These are phyloP conservation scores for Strigamia crassipes DNA, from an alignment of 2,888 invertebrate species.

Conservation along the genomic window DNA sequence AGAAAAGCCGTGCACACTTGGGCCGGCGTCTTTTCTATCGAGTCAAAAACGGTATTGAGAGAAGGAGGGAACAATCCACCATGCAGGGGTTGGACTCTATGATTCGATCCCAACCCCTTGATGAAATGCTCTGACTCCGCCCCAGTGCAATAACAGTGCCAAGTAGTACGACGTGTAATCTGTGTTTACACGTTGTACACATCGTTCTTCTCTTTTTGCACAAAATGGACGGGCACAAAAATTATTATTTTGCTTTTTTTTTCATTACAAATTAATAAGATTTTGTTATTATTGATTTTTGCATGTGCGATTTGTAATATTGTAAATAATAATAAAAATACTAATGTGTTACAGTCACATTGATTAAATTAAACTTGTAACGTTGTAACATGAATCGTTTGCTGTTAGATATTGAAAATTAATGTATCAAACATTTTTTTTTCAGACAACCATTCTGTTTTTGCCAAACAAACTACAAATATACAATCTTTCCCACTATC, in stretches of 20 bases:
- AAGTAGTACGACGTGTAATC: neutral
- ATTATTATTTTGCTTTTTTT: no score
- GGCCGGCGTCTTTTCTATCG: constrained; percentile 38
- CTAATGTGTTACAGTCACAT: no score
- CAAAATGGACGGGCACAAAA: neutral
- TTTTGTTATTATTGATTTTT: no score
- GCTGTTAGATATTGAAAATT: no score
- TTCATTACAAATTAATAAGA: no score
- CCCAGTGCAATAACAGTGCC: neutral
- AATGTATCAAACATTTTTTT: no score
- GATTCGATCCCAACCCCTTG: constrained; percentile 27
- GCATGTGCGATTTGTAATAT: no score
- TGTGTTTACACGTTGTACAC: neutral
- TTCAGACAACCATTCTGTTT: neutral
- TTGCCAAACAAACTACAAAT: neutral
- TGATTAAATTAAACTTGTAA: no score
- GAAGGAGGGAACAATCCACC: constrained; percentile 35
- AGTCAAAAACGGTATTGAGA: constrained; percentile 4
- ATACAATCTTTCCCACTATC: neutral
- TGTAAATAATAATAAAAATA: no score
- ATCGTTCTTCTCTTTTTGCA: neutral
- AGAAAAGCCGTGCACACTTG: constrained; percentile 33
- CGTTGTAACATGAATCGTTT: no score
- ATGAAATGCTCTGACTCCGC: constrained; percentile 7
- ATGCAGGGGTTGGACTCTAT: constrained; percentile 29